Evolutionary conservation across 2,113 vertebrate genomes (phyloP), one percentile per base, ranked within the genome.

Genomic region (Melanotaenia duboulayi): DNA sequence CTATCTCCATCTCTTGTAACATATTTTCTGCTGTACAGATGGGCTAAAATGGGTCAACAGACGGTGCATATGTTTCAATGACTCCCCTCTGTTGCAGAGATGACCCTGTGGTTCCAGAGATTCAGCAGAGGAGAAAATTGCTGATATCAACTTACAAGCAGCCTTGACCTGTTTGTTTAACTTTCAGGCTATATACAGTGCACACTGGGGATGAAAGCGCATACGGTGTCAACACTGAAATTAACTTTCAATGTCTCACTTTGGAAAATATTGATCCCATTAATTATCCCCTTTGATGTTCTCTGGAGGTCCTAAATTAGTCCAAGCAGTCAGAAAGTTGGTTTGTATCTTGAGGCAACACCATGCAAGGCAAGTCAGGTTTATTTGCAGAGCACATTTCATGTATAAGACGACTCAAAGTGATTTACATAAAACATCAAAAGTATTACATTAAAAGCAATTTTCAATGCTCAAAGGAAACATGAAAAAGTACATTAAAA

Each of bases 11-110:
- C 32, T 35, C 8, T 6, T 5, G 32, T 35, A 35, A 35, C 1
- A 12, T 7, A n/a, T 68, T 69, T 32, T 37, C 11, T 67, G 67
- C 35, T 23, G 71, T 79, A 20, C 77, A 82, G 76, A 84, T 85
- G 85, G 78, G 79, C 67, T 86, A 88, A 35, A 86, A 59, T 89
- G 75, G 89, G 89, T 90, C 84, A 81, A 76, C 84, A 86, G 72
- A 74, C 73, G 71, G 79, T 64, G 37, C 17, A 78, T 78, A 64
- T 77, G 82, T 82, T 80, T 84, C 74, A 86, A 51, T 51, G 74
- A 74, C 51, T 80, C 74, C 76, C 80, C 65, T 11, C 74, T 76
- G 83, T 82, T 79, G 16, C 56, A 17, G 39, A 39, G 49, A 24
- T 78, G 80, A 89, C 81, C 86, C 51, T 65, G 50, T 32, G 82